Conservation (phyloP, 2,797 vertebrate species). For the Heteromormyrus szaboi region DNA sequence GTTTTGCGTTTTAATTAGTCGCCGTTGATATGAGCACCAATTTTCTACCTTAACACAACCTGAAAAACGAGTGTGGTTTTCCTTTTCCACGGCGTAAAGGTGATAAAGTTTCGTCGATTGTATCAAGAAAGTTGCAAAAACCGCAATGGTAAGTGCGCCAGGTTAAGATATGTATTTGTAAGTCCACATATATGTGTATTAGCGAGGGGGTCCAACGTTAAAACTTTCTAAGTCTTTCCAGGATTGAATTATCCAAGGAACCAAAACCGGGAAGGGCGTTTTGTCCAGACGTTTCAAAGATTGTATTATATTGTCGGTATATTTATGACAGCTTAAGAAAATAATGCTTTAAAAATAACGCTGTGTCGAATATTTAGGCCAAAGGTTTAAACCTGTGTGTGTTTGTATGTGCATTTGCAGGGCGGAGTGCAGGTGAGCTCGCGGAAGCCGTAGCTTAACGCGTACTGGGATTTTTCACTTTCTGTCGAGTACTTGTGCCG, state of each 20-base stretch:
- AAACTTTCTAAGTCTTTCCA: neutral
- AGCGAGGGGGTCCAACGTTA: neutral
- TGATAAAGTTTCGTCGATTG: neutral
- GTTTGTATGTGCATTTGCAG: neutral
- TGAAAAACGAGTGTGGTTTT: neutral
- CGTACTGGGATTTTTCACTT: neutral
- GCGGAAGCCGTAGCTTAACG: neutral
- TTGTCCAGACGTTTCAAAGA: neutral
- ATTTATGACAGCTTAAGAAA: neutral
- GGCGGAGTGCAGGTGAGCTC: conserved; percentile 16
- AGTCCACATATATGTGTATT: neutral
- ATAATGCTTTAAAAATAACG: neutral
- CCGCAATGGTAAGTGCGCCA: conserved; percentile 26
- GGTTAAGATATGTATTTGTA: neutral
- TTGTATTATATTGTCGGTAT: neutral
- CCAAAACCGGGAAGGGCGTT: neutral
- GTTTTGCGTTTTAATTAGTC: neutral
- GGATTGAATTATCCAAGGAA: neutral
- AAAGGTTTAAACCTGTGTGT: neutral
- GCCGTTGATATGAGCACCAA: neutral
- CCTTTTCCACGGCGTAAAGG: neutral
- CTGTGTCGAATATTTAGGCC: neutral
- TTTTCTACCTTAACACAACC: neutral
- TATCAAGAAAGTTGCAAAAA: conserved; percentile 26
- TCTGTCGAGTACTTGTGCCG: no score